These are phyloP conservation scores for Neopelma chrysocephalum DNA, from an alignment of 2,797 vertebrate genomes.

Conservation along the genomic window DNA sequence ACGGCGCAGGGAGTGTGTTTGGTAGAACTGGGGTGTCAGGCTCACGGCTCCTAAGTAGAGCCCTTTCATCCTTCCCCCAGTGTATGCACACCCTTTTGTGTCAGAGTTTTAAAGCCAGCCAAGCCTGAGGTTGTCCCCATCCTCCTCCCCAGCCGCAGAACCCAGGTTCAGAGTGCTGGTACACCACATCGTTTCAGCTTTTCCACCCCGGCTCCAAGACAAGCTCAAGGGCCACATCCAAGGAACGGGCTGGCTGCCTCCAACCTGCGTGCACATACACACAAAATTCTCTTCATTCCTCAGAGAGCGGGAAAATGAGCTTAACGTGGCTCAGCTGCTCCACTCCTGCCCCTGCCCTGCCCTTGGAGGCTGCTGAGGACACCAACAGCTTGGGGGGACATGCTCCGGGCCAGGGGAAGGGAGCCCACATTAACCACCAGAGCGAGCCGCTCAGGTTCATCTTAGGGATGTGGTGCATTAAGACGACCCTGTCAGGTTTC, in stretches of 20 bases:
- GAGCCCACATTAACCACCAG: background rate
- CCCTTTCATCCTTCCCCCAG: background rate
- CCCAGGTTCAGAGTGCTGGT: background rate
- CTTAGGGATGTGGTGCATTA: background rate
- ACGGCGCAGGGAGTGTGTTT: background rate
- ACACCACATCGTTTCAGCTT: background rate
- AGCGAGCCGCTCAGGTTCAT: accelerated
- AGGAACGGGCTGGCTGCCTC: background rate
- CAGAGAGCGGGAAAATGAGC: background rate
- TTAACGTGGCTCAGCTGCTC: background rate
- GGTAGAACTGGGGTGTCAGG: background rate
- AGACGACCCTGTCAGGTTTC: background rate
- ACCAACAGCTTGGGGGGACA: background rate
- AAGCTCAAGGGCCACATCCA: background rate
- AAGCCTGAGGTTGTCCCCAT: background rate
- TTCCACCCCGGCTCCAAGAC: background rate
- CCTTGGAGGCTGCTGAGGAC: background rate
- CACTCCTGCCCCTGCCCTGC: background rate
- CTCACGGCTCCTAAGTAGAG: background rate
- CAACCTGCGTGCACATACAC: background rate
- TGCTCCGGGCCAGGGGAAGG: background rate
- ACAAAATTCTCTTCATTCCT: constrained; percentile 51
- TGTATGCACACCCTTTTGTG: background rate
- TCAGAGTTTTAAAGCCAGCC: background rate
- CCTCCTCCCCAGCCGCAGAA: background rate